phyloP scores from a whole-genome alignment of 2,797 vertebrate genomes.

The Selene dorsalis region DNA sequence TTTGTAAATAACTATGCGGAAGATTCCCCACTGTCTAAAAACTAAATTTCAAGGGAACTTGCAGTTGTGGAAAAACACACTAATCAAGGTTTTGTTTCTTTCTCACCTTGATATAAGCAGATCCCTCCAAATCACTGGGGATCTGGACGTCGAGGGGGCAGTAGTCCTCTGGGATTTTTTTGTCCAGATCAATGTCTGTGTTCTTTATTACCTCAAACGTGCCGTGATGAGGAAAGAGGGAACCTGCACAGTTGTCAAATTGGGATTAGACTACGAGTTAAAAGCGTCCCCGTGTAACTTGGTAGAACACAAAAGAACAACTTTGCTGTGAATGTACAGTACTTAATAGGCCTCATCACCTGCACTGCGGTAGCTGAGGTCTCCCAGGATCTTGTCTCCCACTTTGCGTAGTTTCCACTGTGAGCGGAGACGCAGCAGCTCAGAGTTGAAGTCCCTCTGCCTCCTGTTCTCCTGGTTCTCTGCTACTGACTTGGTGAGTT shows the following conservation, averaged over 20 bases:
- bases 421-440: constrained; percentile 92
- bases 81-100: background rate
- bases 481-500: constrained; percentile 92
- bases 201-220: constrained; percentile 99
- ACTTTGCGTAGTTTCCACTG: constrained; percentile 99
- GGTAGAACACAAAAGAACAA: background rate
- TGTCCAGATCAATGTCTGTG: constrained; percentile 97
- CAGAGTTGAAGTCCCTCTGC: constrained; percentile 97
- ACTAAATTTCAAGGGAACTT: background rate
- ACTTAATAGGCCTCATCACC: constrained; percentile 75
- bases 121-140: constrained; percentile 97
- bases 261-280: background rate
- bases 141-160: constrained; percentile 97
- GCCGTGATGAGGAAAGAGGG: constrained; percentile 96
- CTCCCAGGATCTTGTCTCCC: constrained; percentile 98
- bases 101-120: constrained; percentile 95
- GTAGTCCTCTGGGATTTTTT: constrained; percentile 97
- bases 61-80: background rate
- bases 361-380: constrained; percentile 97
- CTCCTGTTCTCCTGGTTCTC: constrained; percentile 96
- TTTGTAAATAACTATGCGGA: background rate
- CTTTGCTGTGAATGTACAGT: background rate
- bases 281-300: background rate
- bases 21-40: background rate
- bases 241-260: constrained; percentile 81